Percentiles rank a stretch among this genome's conserved stretches.
phyloP scores from a whole-genome alignment of 2,113 vertebrate species.

The Pterocles orientalis region DNA sequence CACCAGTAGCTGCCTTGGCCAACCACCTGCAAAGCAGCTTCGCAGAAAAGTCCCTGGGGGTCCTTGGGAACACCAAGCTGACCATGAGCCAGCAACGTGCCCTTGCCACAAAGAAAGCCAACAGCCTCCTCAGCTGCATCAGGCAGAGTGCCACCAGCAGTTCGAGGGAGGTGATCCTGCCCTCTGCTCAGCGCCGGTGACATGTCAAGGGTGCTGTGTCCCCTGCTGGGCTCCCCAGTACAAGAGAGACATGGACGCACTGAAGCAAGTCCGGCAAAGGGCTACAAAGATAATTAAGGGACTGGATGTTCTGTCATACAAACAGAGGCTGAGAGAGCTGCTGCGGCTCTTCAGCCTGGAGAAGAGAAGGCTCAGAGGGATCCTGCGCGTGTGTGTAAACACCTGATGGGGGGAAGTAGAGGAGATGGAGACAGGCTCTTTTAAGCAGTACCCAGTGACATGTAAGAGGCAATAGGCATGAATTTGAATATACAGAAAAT shows the following conservation, averaged over 20 bases:
- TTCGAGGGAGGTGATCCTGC: too few species aligned
- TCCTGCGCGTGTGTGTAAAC: not conserved
- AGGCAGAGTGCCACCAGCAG: not conserved
- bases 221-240: not conserved
- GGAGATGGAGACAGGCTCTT: not conserved
- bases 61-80: not conserved
- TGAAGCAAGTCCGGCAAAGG: not conserved
- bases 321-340: not conserved
- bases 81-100: not conserved
- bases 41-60: not conserved
- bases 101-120: not conserved
- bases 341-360: not conserved
- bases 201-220: too few species aligned
- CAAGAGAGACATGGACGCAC: not conserved
- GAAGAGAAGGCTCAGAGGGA: not conserved
- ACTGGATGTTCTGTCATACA: not conserved
- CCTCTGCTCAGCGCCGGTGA: not conserved
- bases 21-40: not conserved
- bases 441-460: not conserved
- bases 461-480: not conserved
- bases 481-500: not conserved
- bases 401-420: not conserved
- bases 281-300: not conserved
- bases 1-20: not conserved
- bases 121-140: not conserved